These are phyloP conservation scores for Pangasius macronema DNA, from an alignment of 2,797 vertebrate genomes.

Conservation along the genomic window DNA sequence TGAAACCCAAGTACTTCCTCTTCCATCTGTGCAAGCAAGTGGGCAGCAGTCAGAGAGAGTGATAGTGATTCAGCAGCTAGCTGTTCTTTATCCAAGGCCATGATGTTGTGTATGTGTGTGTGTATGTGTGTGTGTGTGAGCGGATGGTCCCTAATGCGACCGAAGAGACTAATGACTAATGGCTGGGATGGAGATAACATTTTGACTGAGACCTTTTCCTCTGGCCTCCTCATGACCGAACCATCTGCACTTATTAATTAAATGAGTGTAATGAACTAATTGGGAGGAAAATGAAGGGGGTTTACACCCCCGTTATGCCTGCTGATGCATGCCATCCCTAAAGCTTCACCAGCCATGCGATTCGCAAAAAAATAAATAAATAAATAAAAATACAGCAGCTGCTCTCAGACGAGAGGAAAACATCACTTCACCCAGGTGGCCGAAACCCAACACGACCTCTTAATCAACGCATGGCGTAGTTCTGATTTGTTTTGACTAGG, in stretches of 20 bases:
- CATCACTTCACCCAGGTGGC: slow-evolving; percentile 15
- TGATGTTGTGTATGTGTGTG: neutral
- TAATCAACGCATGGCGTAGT: neutral
- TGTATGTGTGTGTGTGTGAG: neutral
- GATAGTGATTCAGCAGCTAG: slow-evolving; percentile 5
- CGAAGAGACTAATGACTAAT: neutral
- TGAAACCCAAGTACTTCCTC: slow-evolving; percentile 16
- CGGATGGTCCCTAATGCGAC: neutral
- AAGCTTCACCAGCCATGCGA: neutral
- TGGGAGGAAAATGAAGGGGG: neutral
- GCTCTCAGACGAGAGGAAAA: slow-evolving; percentile 17
- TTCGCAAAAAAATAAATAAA: neutral
- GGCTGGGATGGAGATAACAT: slow-evolving; percentile 3
- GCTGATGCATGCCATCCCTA: slow-evolving; percentile 16
- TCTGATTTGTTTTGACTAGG: slow-evolving; percentile 26
- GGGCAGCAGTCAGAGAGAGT: neutral
- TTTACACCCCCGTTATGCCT: slow-evolving; percentile 27
- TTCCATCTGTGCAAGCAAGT: slow-evolving; percentile 12
- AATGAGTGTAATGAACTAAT: slow-evolving; percentile 9
- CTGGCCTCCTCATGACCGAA: neutral
- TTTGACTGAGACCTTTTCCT: slow-evolving; percentile 6
- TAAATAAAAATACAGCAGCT: slow-evolving; percentile 1
- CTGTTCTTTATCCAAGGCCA: slow-evolving; percentile 2
- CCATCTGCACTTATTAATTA: slow-evolving; percentile 34
- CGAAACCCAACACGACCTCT: slow-evolving; percentile 3